Evolutionary conservation across 2,113 vertebrate genomes (phyloP), one percentile per base, ranked within the genome.

Genomic region (Fulmarus glacialis): DNA sequence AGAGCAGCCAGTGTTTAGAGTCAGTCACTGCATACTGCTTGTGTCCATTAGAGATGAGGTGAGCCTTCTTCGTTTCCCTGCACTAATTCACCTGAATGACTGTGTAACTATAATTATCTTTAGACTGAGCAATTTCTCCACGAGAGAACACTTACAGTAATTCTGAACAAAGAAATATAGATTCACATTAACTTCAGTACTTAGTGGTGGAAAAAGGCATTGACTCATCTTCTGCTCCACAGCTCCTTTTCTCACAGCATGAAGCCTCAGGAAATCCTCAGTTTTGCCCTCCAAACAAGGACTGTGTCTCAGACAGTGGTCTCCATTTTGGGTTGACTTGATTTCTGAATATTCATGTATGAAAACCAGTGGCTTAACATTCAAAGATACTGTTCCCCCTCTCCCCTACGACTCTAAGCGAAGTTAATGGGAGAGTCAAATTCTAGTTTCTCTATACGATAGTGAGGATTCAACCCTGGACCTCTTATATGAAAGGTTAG

Each of bases 61-160:
- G 50, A 94, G 40, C 11, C 26, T 12, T 16, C 93, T 68, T 81
- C 19, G 4, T 91, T 91, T 85, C 66, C 53, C 60, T 87, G 48
- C 70, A 80, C 56, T 96, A 92, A 93, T 93, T 93, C 89, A 91
- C 81, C 88, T 89, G 56, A 94, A 56, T 56, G 73, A 79, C 53
- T 38, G 42, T 80, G 70, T 82, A 87, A 75, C 89, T 93, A 53
- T 72, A 89, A 58, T 80, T 92, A 84, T 72, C 83, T 81, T 80
- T 53, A 85, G 77, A 72, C 12, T 24, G 26, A 82, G 73, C 23
- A 72, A 89, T 91, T 87, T 85, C 80, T 85, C 48, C 58, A 60
- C 2, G 6, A 95, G 68, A 79, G 60, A 74, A 92, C 52, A 52
- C 48, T 91, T 95, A 84, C 64, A 91, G 48, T 73, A 79, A 89